A percentile compares a stretch with the other conserved stretches of the same genome.
Evolutionary conservation across 1,140 invertebrate genomes (phyloP).

Genomic region (Mercenaria mercenaria): DNA sequence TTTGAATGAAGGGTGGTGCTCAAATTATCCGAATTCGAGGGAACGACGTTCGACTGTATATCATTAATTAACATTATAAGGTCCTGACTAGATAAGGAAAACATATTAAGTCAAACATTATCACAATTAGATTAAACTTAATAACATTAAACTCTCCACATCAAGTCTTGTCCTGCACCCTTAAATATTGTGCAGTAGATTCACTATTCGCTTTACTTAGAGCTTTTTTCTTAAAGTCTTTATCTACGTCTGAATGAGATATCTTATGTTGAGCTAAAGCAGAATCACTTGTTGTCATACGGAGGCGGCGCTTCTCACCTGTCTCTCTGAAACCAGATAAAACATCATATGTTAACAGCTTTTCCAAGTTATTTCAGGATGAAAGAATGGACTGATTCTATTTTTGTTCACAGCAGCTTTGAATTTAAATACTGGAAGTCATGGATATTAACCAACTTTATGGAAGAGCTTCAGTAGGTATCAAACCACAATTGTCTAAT

Average conservation of each 20-base stretch:
- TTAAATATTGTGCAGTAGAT: conserved; percentile 24
- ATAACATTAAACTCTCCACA: not conserved
- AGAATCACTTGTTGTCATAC: conserved; percentile 43
- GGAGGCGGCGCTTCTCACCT: conserved; percentile 18
- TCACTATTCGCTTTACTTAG: conserved; percentile 54
- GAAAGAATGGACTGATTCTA: not conserved
- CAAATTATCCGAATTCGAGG: too few species aligned
- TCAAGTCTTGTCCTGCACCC: conserved; percentile 22
- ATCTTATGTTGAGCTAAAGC: conserved; percentile 52
- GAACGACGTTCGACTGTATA: too few species aligned
- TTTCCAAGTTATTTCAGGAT: not conserved
- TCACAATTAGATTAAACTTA: not conserved
- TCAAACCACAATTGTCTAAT: too few species aligned
- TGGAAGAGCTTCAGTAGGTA: too few species aligned
- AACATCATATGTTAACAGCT: not conserved
- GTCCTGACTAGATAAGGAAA: not conserved
- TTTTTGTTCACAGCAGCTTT: not conserved
- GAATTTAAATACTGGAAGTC: too few species aligned
- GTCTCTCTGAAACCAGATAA: conserved; percentile 15
- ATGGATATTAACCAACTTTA: too few species aligned
- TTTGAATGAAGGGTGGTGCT: too few species aligned
- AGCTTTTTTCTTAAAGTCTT: conserved; percentile 31
- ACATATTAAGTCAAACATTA: not conserved
- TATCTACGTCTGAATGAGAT: not conserved
- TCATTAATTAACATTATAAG: not conserved